Percentiles rank a stretch among this genome's conserved stretches.
phyloP scores from a whole-genome alignment of 2,797 vertebrate genomes.

The Phrynocephalus forsythii region DNA sequence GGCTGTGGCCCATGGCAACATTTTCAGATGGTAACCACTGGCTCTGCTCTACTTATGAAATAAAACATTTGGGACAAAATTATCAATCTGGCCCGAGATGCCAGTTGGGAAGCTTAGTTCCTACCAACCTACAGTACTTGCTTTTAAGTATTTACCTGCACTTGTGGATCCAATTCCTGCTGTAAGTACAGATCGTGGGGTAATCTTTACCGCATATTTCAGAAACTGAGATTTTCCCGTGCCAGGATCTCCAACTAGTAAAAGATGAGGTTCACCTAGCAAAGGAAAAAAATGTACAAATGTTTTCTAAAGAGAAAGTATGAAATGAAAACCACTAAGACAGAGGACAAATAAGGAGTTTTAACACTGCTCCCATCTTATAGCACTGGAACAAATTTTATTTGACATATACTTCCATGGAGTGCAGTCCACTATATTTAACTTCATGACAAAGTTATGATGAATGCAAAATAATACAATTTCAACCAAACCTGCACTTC shows the following conservation, averaged over 20 bases:
- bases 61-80: background rate
- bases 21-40: background rate
- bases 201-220: constrained; percentile 95
- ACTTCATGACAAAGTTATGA: no score
- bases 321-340: background rate
- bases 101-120: background rate
- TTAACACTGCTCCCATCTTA: background rate
- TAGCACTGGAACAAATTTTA: background rate
- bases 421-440: background rate
- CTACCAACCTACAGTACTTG: background rate
- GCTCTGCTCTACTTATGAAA: background rate
- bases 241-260: constrained; percentile 95
- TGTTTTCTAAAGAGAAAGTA: constrained; percentile 14
- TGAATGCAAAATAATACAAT: background rate
- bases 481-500: background rate
- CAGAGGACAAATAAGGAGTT: background rate
- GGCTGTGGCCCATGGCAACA: background rate
- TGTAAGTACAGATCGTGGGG: constrained; percentile 92
- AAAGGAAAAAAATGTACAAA: constrained; percentile 44
- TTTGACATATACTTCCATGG: no score
- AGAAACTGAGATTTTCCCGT: constrained; percentile 98
- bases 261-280: constrained; percentile 93
- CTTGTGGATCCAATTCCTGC: constrained; percentile 96
- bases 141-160: constrained; percentile 82
- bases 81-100: background rate